Conservation (phyloP, 2,113 vertebrate genomes). For the Chrysochloris asiatica region DNA sequence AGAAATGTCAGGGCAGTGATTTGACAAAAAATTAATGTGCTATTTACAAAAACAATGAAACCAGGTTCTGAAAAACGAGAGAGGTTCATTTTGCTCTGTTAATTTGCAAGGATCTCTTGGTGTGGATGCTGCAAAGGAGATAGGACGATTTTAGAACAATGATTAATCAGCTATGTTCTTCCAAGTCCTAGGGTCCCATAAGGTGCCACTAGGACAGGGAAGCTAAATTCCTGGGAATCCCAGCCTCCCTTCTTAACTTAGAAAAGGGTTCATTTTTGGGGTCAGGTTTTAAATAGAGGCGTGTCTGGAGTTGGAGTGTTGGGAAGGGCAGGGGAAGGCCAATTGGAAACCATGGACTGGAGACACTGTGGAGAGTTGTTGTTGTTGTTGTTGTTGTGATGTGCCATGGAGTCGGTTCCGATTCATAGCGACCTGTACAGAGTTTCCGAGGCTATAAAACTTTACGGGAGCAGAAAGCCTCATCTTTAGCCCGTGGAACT, state of each 20-base stretch:
- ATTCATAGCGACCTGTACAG: too few relatives aligned
- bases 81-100: neutral
- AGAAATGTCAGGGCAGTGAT: too few relatives aligned
- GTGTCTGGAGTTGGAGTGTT: neutral
- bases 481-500: too few relatives aligned
- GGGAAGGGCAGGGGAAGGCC: neutral
- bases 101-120: neutral
- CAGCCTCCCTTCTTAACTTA: neutral
- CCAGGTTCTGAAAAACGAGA: neutral
- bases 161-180: neutral
- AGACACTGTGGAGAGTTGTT: too few relatives aligned
- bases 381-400: too few relatives aligned
- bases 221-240: neutral
- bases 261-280: neutral
- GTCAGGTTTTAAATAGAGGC: neutral
- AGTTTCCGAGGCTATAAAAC: too few relatives aligned
- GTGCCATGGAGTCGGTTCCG: too few relatives aligned
- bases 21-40: fast-evolving
- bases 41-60: neutral
- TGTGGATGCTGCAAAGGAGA: neutral
- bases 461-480: too few relatives aligned
- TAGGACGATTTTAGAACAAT: neutral
- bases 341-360: neutral
- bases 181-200: neutral
- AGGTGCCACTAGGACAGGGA: neutral